Conservation (phyloP, 2,797 vertebrate species). For the Xerus rutilus region DNA sequence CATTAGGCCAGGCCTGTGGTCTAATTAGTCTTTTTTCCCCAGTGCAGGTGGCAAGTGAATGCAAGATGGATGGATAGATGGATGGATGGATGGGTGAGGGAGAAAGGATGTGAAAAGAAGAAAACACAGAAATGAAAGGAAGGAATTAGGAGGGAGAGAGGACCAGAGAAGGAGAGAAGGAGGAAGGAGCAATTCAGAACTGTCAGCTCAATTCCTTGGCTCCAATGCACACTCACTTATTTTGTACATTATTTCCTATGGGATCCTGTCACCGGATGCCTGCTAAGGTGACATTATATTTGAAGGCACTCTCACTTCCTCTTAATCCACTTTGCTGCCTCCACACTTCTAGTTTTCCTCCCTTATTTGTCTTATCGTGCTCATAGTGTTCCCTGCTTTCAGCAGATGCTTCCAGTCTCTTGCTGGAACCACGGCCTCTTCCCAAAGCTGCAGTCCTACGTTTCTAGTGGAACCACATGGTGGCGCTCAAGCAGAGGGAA, state of each 20-base stretch:
- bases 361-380: not conserved
- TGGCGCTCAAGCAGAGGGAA: slow-evolving; percentile 5
- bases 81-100: not conserved
- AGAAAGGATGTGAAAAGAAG: not conserved
- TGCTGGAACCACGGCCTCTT: not conserved
- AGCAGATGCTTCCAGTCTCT: not conserved
- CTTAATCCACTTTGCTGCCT: not conserved
- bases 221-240: not conserved
- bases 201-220: not conserved
- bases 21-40: not conserved
- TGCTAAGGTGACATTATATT: not conserved
- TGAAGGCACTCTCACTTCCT: not conserved
- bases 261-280: not conserved
- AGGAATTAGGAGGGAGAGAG: not conserved
- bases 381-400: not conserved
- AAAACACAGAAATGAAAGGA: not conserved
- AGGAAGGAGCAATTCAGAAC: not conserved
- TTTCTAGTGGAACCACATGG: slow-evolving; percentile 4
- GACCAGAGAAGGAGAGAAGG: not conserved
- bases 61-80: not conserved
- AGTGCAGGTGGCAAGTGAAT: not conserved
- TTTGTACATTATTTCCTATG: not conserved
- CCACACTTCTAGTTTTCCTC: not conserved
- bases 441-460: not conserved
- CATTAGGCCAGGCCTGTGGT: too few species aligned